These are phyloP conservation scores for Perca flavescens DNA, from an alignment of 2,113 vertebrate genomes.

Conservation along the genomic window DNA sequence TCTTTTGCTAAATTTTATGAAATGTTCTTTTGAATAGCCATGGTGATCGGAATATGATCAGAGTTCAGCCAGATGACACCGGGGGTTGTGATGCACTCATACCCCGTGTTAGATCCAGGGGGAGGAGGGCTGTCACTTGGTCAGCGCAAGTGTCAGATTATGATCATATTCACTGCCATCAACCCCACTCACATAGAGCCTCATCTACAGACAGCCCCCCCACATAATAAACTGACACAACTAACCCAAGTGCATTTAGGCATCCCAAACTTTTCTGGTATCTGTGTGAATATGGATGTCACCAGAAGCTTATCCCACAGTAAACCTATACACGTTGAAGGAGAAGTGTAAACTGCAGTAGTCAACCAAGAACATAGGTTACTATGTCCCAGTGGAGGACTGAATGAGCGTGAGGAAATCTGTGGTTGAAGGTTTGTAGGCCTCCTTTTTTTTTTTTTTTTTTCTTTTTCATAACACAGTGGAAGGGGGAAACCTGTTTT, in stretches of 20 bases:
- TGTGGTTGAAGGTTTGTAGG: slow-evolving; percentile 44
- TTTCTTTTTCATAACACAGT: slow-evolving; percentile 25
- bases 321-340: neutral
- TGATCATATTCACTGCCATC: neutral
- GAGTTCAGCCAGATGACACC: slow-evolving; percentile 33
- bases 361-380: slow-evolving; percentile 7
- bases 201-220: neutral
- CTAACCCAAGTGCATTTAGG: neutral
- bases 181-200: neutral
- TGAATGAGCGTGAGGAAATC: slow-evolving; percentile 4
- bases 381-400: slow-evolving; percentile 22
- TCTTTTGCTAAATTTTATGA: neutral
- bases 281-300: slow-evolving; percentile 6
- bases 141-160: slow-evolving; percentile 20
- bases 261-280: slow-evolving; percentile 40
- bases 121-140: slow-evolving; percentile 15
- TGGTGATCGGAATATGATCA: neutral
- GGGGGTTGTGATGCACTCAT: slow-evolving; percentile 17
- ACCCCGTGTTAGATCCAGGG: neutral
- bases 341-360: neutral
- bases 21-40: neutral
- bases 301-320: neutral
- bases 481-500: slow-evolving; percentile 50
- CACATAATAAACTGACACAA: neutral
- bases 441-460: slow-evolving; percentile 17